These are phyloP conservation scores for Rhaphigaster nebulosa DNA, from an alignment of 2,888 invertebrate species.

Conservation along the genomic window DNA sequence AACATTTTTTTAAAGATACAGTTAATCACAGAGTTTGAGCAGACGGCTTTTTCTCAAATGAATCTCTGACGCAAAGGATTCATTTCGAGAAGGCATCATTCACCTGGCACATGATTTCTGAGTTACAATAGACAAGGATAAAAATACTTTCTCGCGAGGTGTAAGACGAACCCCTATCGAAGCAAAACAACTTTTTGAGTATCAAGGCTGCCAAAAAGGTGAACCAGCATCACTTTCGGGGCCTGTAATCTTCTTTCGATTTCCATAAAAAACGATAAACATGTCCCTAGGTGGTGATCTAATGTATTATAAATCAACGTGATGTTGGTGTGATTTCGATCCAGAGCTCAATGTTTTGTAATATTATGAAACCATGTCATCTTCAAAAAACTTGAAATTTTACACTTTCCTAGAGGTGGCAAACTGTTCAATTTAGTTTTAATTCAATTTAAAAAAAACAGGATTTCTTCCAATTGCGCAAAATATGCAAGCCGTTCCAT, in stretches of 20 bases:
- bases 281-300: too few species aligned
- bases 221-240: not conserved
- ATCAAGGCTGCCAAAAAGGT: not conserved
- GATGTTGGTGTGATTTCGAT: too few species aligned
- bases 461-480: too few species aligned
- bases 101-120: constrained; percentile 25
- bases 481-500: too few species aligned
- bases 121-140: constrained; percentile 29
- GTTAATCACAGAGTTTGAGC: not conserved
- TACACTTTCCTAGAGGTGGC: too few species aligned
- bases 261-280: not conserved
- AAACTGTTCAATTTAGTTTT: too few species aligned
- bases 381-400: too few species aligned
- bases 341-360: too few species aligned
- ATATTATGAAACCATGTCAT: too few species aligned
- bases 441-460: too few species aligned
- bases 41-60: not conserved
- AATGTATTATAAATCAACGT: too few species aligned
- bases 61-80: not conserved
- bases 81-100: not conserved
- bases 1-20: not conserved
- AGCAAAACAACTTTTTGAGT: not conserved
- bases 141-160: not conserved
- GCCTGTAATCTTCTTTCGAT: not conserved
- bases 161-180: not conserved